Evolutionary conservation across 2,113 vertebrate species (phyloP).

Genomic region (Todiramphus chloris): DNA sequence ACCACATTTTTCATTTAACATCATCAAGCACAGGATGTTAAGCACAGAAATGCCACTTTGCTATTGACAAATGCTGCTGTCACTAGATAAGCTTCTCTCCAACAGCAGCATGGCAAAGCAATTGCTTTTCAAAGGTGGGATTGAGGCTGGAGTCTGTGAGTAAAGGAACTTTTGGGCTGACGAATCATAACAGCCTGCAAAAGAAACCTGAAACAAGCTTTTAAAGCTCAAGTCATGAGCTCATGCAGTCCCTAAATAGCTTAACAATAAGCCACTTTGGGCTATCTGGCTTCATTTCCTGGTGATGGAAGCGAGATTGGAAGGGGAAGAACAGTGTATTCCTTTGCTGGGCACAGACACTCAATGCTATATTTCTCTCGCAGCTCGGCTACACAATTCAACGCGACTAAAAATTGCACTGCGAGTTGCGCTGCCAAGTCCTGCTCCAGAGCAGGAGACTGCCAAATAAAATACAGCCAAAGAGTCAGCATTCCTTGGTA

Average conservation of each 20-base stretch:
- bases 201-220: constrained; percentile 26
- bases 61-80: constrained; percentile 8
- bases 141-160: neutral
- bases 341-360: neutral
- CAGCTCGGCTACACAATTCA: neutral
- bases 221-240: neutral
- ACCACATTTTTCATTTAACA: neutral
- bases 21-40: neutral
- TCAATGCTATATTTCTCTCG: neutral
- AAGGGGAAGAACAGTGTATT: neutral
- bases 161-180: neutral
- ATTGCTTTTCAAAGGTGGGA: neutral
- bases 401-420: neutral
- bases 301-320: constrained; percentile 3
- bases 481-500: constrained; percentile 29
- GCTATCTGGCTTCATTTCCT: constrained; percentile 24
- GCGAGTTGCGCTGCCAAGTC: constrained; percentile 10
- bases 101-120: neutral
- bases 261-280: constrained; percentile 17
- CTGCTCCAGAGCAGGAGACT: neutral
- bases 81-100: neutral
- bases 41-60: neutral
- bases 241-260: neutral
- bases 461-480: constrained; percentile 40
- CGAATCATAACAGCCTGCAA: neutral